These are phyloP conservation scores for Epinephelus cyanopodus DNA, from an alignment of 2,113 vertebrate species.

Conservation along the genomic window DNA sequence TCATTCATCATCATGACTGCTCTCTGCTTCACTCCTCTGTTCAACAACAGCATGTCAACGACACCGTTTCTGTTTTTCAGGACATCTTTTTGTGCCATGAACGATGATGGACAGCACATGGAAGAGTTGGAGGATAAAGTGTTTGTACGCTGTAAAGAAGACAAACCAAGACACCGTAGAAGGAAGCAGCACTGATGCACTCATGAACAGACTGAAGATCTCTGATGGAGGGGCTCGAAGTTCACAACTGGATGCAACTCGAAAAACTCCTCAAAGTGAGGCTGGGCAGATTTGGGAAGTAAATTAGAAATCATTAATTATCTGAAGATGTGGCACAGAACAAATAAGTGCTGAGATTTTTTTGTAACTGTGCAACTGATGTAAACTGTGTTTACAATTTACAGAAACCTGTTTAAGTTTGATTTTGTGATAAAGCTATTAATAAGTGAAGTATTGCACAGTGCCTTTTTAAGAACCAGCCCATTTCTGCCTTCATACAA, in stretches of 20 bases:
- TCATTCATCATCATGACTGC: not conserved
- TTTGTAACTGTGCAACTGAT: not conserved
- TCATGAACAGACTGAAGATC: conserved; percentile 4
- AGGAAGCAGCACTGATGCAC: conserved; percentile 50
- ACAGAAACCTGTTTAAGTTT: not conserved
- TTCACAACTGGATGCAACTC: not conserved
- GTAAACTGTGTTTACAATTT: conserved; percentile 23
- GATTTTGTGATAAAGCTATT: not conserved
- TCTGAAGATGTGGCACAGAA: not conserved
- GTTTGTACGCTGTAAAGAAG: conserved; percentile 89
- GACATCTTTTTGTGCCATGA: conserved; percentile 89
- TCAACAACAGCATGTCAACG: not conserved
- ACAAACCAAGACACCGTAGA: conserved; percentile 51
- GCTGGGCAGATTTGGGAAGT: conserved; percentile 10
- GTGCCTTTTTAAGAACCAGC: not conserved
- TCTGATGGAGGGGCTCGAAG: not conserved
- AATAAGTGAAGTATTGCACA: not conserved
- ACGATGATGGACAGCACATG: conserved; percentile 80
- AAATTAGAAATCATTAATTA: conserved; percentile 7
- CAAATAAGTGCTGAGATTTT: not conserved
- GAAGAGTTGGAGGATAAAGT: conserved; percentile 86
- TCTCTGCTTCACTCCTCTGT: not conserved
- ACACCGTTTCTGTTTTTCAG: conserved; percentile 75
- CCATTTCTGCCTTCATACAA: not conserved
- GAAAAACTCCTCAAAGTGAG: not conserved